Base-by-base conservation (phyloP, 2,888 invertebrate genomes). In the Ormyrus labotus region DNA sequence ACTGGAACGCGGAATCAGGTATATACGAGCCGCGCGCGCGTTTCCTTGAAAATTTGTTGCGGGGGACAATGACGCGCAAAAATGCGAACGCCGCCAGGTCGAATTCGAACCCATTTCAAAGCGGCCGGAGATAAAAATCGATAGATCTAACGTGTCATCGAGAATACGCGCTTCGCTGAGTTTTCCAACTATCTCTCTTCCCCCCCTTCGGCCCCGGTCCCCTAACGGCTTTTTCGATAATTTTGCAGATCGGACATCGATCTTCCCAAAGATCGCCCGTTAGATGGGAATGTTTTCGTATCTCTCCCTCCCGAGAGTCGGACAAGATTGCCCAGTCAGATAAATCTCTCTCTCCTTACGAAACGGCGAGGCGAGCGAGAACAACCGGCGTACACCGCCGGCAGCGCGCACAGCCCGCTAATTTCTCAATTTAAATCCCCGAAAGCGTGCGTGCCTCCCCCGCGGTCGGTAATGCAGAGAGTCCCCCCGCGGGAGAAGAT, bases 91-190 rank as follows among this genome's bases (percentile, higher is more conserved):
- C 19, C 19, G 19, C 19, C 19, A 1, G 19, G 19, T 19, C 19
- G 19, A 19, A 19, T 0, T 1, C 19, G 19, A 19, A 19, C 19
- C 19, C 19, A 19, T 19, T 19, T 19, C 19, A 19, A 19, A 19
- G 19, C 48, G 50, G 50, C 50, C 13, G 50, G 0, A 65, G 78
- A 78, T 71, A 70, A 71, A 71, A 65, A 78, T 78, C 78, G 13
- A 51, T 58, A 19, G 57, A 11, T 68, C 68, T 7, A 53, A 45
- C 50, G 13, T 6, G 19, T 53, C 19, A 65, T 78, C 71, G 53
- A 19, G 13, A 71, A 65, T 58, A 65, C 45, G 45, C 71, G 63
- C 55, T 65, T 71, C 71, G 65, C 34, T 34, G 57, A 64, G 57
- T 70, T 70, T 70, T 68, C 58, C 45, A 51, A 53, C 57, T 5